A percentile compares a stretch with the other conserved stretches of the same genome.
Evolutionary conservation across 2,888 invertebrate species (phyloP).

Genomic region (Orchestes rusci): DNA sequence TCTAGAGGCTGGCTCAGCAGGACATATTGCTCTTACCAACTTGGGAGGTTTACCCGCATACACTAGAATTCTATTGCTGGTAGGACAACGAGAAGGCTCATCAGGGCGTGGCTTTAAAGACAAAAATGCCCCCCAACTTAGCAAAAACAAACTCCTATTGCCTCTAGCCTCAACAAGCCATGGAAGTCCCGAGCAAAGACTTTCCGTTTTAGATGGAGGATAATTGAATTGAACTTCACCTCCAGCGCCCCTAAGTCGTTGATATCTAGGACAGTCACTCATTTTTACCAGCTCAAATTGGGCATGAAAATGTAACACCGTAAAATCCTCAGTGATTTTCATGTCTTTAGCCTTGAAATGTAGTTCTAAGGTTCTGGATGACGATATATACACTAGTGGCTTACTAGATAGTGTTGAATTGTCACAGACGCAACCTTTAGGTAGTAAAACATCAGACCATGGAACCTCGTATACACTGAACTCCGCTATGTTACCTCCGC

Average conservation of each 20-base stretch:
- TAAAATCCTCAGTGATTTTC: conserved; percentile 73
- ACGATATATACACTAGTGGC: conserved; percentile 57
- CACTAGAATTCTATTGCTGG: conserved; percentile 62
- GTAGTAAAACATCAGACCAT: conserved; percentile 63
- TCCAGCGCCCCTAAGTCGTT: conserved; percentile 56
- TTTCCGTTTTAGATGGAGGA: conserved; percentile 54
- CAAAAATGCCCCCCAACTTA: conserved; percentile 76
- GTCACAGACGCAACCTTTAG: conserved; percentile 74
- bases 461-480: conserved; percentile 61
- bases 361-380: conserved; percentile 65
- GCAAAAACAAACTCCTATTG: conserved; percentile 71
- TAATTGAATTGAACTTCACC: conserved; percentile 60
- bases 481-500: conserved; percentile 45
- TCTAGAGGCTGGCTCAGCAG: conserved; percentile 58
- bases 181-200: conserved; percentile 67
- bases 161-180: conserved; percentile 74
- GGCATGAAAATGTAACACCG: conserved; percentile 72
- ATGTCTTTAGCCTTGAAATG: conserved; percentile 68
- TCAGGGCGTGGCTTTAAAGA: conserved; percentile 54
- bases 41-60: conserved; percentile 67
- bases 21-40: conserved; percentile 63
- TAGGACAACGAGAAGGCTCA: conserved; percentile 64
- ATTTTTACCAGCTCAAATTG: conserved; percentile 59
- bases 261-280: conserved; percentile 58
- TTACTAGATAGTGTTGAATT: conserved; percentile 55